Conservation (phyloP, 1,140 invertebrate genomes). For the Solenopsis fugax region DNA sequence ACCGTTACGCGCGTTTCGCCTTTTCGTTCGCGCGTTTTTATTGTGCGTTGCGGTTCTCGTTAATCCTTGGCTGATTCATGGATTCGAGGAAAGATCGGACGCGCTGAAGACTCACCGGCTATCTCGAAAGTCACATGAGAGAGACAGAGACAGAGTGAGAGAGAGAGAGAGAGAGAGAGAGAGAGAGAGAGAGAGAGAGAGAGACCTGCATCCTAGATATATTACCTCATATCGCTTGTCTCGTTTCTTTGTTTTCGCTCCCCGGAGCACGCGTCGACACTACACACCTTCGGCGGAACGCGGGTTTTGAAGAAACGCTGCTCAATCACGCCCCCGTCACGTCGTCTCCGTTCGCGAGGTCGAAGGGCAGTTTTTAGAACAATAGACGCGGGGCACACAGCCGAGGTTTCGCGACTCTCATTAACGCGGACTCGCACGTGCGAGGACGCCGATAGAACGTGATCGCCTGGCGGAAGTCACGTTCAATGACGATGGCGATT, state of each 20-base stretch:
- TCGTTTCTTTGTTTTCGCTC: background rate
- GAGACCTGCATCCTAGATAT: background rate
- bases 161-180: too few relatives aligned
- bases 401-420: constrained; percentile 24
- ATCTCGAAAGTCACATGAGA: constrained; percentile 14
- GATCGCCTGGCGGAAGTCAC: constrained; percentile 67
- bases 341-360: background rate
- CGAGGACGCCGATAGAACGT: constrained; percentile 65
- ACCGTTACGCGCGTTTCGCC: constrained; percentile 67
- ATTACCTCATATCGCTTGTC: background rate
- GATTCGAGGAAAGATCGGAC: constrained; percentile 10
- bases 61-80: constrained; percentile 55
- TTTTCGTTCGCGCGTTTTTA: constrained; percentile 40
- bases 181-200: background rate
- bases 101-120: background rate
- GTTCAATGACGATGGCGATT: constrained; percentile 67
- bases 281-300: background rate
- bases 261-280: background rate
- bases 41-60: constrained; percentile 19
- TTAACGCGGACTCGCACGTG: constrained; percentile 39
- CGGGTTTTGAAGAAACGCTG: background rate
- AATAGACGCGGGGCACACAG: background rate
- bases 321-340: background rate
- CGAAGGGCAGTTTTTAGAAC: constrained; percentile 62
- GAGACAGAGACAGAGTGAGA: too few relatives aligned